Percentiles rank a stretch among this genome's conserved stretches.
These are phyloP conservation scores for Philonicus albiceps DNA, from an alignment of 2,888 invertebrate species.

Conservation along the genomic window DNA sequence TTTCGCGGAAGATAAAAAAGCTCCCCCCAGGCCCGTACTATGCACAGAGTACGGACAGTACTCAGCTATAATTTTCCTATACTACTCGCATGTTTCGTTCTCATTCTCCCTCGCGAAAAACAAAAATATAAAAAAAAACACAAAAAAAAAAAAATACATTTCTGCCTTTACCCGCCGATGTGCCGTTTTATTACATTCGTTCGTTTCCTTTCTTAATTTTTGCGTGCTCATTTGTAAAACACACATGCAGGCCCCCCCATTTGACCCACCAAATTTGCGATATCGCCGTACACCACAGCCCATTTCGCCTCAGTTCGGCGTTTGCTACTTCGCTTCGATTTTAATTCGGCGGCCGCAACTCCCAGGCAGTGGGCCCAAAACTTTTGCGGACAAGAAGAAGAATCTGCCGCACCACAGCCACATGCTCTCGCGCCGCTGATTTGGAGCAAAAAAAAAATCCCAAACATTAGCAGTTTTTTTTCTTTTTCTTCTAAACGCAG, in stretches of 20 bases:
- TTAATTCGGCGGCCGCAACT: background rate
- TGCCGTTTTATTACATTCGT: conserved; percentile 5
- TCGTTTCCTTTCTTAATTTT: conserved; percentile 27
- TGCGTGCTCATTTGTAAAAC: conserved; percentile 38
- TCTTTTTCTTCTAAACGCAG: background rate
- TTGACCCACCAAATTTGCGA: background rate
- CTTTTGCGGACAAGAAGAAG: background rate
- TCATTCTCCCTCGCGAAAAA: conserved; percentile 15
- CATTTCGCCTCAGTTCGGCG: background rate
- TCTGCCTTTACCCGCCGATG: background rate
- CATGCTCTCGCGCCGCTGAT: background rate
- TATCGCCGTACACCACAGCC: background rate
- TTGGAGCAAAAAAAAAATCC: background rate
- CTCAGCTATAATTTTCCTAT: conserved; percentile 19
- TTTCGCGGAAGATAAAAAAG: conserved; percentile 47
- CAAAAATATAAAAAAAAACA: too few relatives aligned
- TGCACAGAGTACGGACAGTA: background rate
- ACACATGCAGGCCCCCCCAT: conserved; percentile 31
- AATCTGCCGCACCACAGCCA: background rate
- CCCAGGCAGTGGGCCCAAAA: background rate
- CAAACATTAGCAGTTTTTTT: background rate
- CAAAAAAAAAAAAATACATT: background rate
- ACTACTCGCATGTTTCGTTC: background rate
- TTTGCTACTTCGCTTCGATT: background rate
- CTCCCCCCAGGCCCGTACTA: background rate